Base-by-base conservation (phyloP, 2,113 vertebrate genomes). In the Ptilorrhoa leucosticta region DNA sequence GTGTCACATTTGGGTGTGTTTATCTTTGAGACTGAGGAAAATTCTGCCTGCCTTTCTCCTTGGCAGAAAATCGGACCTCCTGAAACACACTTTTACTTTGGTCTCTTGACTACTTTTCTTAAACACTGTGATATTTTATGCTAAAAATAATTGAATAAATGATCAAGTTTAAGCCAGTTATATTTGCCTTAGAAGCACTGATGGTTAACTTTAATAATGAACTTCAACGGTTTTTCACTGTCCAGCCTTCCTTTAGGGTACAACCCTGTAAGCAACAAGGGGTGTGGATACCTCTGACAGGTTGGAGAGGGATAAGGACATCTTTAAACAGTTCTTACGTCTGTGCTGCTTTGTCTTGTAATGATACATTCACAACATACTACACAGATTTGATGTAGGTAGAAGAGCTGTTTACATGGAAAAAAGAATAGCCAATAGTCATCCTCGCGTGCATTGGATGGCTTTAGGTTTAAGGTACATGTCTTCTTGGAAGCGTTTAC, bases 361-460 rank as follows among this genome's bases (percentile, higher is more conserved):
- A 6, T 48, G 26, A 12, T 60, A 7, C 4, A 6, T 54, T 80
- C 37, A 54, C 39, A 54, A 22, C 10, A 4, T 15, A 4, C 31
- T 6, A 1, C 11, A 2, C 19, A 44, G 61, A 18, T 35, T 51
- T 18, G 48, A 3, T 33, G 13, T 20, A 66, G 42, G 35, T 14
- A 4, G 44, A 37, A 73, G 45, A 89, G 39, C 35, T 77, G 80
- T 69, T 77, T 72, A 40, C 4, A 5, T 39, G 44, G 66, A 12
- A 26, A 10, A 83, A 23, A 60, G 23, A 44, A 5, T 4, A 80
- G 39, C 31, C 0, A 0, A 0, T 26, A 50, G 3, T 42, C 23
- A 21, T 51, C 15, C 15, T 57, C 3, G 6, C 0, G 0, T 17
- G 53, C 15, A 2, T 3, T 48, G 47, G 7, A 4, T 91, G 64